These are phyloP conservation scores for Microcebus griseorufus DNA, from an alignment of 2,113 vertebrate genomes.

Conservation along the genomic window DNA sequence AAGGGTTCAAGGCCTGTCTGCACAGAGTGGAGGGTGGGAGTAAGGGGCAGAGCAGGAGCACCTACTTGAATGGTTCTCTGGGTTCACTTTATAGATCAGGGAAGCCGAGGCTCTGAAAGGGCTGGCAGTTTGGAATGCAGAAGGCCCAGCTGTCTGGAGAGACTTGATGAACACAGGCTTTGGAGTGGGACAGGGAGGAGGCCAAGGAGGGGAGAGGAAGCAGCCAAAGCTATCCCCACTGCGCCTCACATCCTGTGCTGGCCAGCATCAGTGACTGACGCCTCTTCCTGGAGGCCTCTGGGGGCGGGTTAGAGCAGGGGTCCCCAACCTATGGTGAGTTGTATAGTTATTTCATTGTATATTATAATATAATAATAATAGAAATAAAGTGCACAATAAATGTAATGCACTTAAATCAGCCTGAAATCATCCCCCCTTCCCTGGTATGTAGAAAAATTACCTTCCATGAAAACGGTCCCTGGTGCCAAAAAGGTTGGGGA, in stretches of 20 bases:
- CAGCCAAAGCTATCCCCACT: not conserved
- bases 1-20: not conserved
- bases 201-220: conserved; percentile 43
- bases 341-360: too few relatives aligned
- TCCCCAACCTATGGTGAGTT: too few relatives aligned
- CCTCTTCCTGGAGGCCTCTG: not conserved
- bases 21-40: too few relatives aligned
- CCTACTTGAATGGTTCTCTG: not conserved
- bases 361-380: too few relatives aligned
- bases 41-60: not conserved
- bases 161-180: rapidly evolving
- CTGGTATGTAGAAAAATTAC: too few relatives aligned
- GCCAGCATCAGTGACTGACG: not conserved
- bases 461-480: too few relatives aligned
- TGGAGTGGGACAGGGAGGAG: conserved; percentile 70
- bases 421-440: too few relatives aligned
- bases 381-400: too few relatives aligned
- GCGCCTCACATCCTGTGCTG: rapidly evolving
- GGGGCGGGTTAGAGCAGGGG: too few relatives aligned
- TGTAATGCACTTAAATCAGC: too few relatives aligned
- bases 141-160: not conserved
- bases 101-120: not conserved
- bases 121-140: not conserved
- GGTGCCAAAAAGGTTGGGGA: too few relatives aligned
- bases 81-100: not conserved